Evolutionary conservation across 2,888 invertebrate species (phyloP), one percentile per base, ranked within the genome.

Genomic region (Dynastes tityus): DNA sequence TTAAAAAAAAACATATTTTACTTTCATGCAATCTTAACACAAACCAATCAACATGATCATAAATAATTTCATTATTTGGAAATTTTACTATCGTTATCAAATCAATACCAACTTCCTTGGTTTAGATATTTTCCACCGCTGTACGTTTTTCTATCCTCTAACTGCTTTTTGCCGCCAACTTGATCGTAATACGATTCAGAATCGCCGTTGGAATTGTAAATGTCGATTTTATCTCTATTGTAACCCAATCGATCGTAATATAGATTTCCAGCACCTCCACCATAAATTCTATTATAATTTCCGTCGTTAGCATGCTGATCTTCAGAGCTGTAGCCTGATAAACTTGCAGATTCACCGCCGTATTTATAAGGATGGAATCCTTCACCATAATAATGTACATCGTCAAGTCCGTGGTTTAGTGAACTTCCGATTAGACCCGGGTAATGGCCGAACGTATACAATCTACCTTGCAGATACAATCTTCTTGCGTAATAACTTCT

Each of bases 141-240:
- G 82, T 91, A 92, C 80, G 87, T 89, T 82, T 92, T 92, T 79
- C 91, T 92, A 83, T 92, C 92, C 77, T 91, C 92, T 2, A 89
- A 89, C 8, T 90, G 89, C 86, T 92, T 92, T 80, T 90, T 91
- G 0, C 91, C 92, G 0, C 91, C 92, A 83, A 90, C 90, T 79
- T 91, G 90, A 75, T 91, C 91, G 83, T 90, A 91, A 82, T 91
- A 92, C 68, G 90, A 90, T 67, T 90, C 91, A 1, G 91, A 89
- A 78, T 91, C 88, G 1, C 88, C 88, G 80, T 89, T 88, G 63
- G 83, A 82, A 77, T 88, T 86, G 79, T 87, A 87, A 4, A 86
- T 80, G 3, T 84, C 91, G 1, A 90, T 90, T 63, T 90, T 89
- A 11, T 90, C 92, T 82, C 91, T 89, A 79, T 90, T 90, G 83